Base-by-base conservation (phyloP, 1,140 invertebrate species). In the Drosophila biarmipes region DNA sequence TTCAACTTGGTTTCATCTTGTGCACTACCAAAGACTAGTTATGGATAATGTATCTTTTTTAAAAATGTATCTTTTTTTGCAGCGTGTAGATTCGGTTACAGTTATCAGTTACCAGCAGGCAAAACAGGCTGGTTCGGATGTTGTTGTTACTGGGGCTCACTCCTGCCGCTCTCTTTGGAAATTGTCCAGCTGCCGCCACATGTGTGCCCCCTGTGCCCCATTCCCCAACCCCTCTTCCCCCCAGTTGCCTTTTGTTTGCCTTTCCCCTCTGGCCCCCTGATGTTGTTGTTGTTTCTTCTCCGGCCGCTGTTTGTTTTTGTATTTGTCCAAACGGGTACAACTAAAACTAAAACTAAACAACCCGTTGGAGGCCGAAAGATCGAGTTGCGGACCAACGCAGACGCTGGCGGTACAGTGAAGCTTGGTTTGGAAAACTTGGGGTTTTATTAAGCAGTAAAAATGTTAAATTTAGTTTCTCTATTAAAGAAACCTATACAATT, bases 291-390 rank as follows among this genome's bases (percentile, higher is more conserved):
- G 49, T 52, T 52, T 37, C 55, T 29, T 29, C 43, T 43, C 12
- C 42, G 15, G 27, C 15, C 19, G 52, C 58, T 52, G 4, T 52
- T 61, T 34, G 19, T 71, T 49, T 56, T 80, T 78, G 75, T 80
- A 64, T 85, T 84, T 84, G 72, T 62, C 77, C 43, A 78, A 84
- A 84, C 64, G 75, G 59, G 69, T 74, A 84, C 59, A 77, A 80
- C 80, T 80, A 66, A 74, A 86, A 73, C 67, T 77, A 67, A 87
- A 86, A 75, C 74, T 81, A 75, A 87, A 82, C 74, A 82, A 72
- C 68, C 72, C 43, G 80, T 68, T 82, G 78, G 38, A 76, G 73
- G 62, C 62, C 73, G 66, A 61, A 48, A 42, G 46, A 46, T 49
- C 66, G 43, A 54, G 37, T 58, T 52, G 53, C 62, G 34, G 67